Percentiles rank a stretch among this genome's conserved stretches.
phyloP scores from a whole-genome alignment of 2,113 vertebrate genomes.

The Lepisosteus osseus region DNA sequence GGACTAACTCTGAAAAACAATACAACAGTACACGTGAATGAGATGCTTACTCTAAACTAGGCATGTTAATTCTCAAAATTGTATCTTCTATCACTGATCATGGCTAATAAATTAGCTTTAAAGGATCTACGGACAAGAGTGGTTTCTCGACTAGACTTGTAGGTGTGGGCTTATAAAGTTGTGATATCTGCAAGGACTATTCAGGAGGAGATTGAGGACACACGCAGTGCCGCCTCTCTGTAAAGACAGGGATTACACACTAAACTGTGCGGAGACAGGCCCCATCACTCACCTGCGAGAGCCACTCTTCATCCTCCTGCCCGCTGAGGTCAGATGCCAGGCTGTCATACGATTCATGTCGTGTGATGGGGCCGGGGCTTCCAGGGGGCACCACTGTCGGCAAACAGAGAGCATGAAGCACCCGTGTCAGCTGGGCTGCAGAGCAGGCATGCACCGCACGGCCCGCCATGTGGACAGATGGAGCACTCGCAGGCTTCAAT shows the following conservation, averaged over 20 bases:
- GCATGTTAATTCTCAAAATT: too few relatives aligned
- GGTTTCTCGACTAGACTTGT: too few relatives aligned
- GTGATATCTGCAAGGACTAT: too few relatives aligned
- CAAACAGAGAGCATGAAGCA: slow-evolving; percentile 22
- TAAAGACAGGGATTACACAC: neutral
- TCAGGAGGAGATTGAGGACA: too few relatives aligned
- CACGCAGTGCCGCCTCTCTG: too few relatives aligned
- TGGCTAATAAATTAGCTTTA: too few relatives aligned
- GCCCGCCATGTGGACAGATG: slow-evolving; percentile 47
- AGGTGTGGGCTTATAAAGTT: too few relatives aligned
- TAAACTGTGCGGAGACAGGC: neutral
- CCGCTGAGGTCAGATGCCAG: slow-evolving; percentile 88
- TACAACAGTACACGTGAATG: too few relatives aligned
- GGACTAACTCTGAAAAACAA: too few relatives aligned
- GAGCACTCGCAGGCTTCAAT: slow-evolving; percentile 53
- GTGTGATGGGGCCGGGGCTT: slow-evolving; percentile 85
- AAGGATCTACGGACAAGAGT: too few relatives aligned
- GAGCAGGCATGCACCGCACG: slow-evolving; percentile 23
- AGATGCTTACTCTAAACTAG: too few relatives aligned
- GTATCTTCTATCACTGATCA: too few relatives aligned
- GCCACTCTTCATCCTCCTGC: slow-evolving; percentile 95
- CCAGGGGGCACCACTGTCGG: slow-evolving; percentile 78
- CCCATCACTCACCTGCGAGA: slow-evolving; percentile 83
- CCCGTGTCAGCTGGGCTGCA: slow-evolving; percentile 11
- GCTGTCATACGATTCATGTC: slow-evolving; percentile 91